These are phyloP conservation scores for Drosophila affinis DNA, from an alignment of 2,888 invertebrate genomes.

Conservation along the genomic window DNA sequence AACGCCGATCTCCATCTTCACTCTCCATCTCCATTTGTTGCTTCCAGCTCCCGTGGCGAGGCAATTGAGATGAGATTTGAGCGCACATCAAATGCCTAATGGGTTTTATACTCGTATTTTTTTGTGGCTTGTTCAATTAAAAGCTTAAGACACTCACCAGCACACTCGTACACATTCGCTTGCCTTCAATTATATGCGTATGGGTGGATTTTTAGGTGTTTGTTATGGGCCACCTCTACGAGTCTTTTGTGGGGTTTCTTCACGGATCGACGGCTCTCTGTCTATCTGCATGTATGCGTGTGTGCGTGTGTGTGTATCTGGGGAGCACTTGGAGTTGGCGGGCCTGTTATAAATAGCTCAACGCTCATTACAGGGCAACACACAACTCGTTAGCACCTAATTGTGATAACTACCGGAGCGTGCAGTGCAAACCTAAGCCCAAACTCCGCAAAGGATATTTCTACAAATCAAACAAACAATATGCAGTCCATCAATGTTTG, in stretches of 20 bases:
- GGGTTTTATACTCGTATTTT: conserved; percentile 33
- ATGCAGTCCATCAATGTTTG: conserved; percentile 70
- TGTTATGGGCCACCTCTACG: conserved; percentile 36
- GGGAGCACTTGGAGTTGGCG: conserved; percentile 22
- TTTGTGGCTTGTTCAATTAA: conserved; percentile 73
- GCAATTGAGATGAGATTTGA: conserved; percentile 66
- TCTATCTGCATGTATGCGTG: conserved; percentile 11
- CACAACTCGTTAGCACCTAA: conserved; percentile 61
- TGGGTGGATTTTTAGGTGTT: conserved; percentile 49
- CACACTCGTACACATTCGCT: conserved; percentile 15
- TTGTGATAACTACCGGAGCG: conserved; percentile 64
- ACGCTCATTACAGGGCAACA: conserved; percentile 54
- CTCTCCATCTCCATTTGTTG: conserved; percentile 20
- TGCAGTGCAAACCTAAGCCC: conserved; percentile 20
- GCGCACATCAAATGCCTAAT: conserved; percentile 63
- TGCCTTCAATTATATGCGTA: conserved; percentile 52
- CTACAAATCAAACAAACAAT: conserved; percentile 4
- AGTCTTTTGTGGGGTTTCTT: conserved; percentile 10
- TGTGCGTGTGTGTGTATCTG: conserved; percentile 18
- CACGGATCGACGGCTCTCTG: conserved; percentile 16
- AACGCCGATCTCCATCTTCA: conserved; percentile 10
- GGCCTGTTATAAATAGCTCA: conserved; percentile 65
- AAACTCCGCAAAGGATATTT: conserved; percentile 18
- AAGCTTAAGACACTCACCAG: conserved; percentile 54
- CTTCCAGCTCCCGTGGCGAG: conserved; percentile 49